These are phyloP conservation scores for Aix galericulata DNA, from an alignment of 2,113 vertebrate genomes.

Conservation along the genomic window DNA sequence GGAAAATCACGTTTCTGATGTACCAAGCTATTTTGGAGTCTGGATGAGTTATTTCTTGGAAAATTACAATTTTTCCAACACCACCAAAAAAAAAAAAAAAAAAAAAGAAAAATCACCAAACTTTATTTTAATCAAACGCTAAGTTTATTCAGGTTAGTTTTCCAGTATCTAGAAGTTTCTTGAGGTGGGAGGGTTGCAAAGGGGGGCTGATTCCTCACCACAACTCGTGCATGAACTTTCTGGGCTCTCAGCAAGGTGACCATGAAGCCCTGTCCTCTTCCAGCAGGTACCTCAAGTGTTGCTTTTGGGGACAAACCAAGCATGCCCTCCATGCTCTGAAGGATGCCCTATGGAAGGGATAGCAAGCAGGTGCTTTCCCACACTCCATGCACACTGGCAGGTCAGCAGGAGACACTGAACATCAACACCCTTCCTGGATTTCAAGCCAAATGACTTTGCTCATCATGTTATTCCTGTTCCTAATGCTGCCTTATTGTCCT, in stretches of 20 bases:
- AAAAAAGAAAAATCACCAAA: background rate
- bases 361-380: background rate
- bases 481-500: background rate
- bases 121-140: background rate
- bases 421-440: background rate
- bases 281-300: background rate
- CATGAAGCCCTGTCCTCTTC: background rate
- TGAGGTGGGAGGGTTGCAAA: background rate
- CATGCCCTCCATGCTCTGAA: background rate
- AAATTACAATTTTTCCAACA: background rate
- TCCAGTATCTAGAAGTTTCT: background rate
- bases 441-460: background rate
- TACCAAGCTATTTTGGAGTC: conserved; percentile 1
- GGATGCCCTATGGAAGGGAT: background rate
- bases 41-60: background rate
- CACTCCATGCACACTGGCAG: rapidly evolving
- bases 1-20: conserved; percentile 1
- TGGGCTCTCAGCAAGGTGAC: background rate
- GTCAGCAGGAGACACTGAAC: background rate
- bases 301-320: background rate
- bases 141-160: background rate
- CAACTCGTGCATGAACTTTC: background rate
- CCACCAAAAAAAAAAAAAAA: background rate
- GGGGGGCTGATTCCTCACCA: background rate
- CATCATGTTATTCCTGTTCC: background rate